These are phyloP conservation scores for Saxidomus purpurata DNA, from an alignment of 1,140 invertebrate species.

Conservation along the genomic window DNA sequence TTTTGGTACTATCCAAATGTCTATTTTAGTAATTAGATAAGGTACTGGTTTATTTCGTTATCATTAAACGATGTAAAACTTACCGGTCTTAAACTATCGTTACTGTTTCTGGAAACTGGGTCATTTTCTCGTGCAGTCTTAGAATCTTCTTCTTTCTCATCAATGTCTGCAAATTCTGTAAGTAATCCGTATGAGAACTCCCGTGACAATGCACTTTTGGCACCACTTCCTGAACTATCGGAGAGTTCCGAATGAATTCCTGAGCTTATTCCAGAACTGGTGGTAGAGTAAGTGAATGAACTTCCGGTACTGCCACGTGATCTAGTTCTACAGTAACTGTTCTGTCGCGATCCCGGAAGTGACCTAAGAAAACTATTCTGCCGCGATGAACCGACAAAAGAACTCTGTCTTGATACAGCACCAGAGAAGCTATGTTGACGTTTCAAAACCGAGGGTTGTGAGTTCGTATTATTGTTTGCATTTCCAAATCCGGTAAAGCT, in stretches of 20 bases:
- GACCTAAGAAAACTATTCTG: constrained; percentile 52
- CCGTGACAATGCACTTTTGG: constrained; percentile 55
- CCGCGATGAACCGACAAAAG: constrained; percentile 41
- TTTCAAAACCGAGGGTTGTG: constrained; percentile 10
- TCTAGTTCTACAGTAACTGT: constrained; percentile 56
- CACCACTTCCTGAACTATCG: constrained; percentile 48
- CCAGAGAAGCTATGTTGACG: constrained; percentile 56
- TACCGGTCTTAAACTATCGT: constrained; percentile 54
- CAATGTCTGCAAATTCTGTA: constrained; percentile 61
- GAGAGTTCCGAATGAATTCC: constrained; percentile 42
- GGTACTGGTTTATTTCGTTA: too few relatives aligned
- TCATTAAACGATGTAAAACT: too few relatives aligned
- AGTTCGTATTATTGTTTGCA: background rate
- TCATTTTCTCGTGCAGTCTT: constrained; percentile 55
- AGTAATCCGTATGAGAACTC: constrained; percentile 57
- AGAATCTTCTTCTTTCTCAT: constrained; percentile 52
- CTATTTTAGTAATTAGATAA: too few relatives aligned
- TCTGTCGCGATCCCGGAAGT: constrained; percentile 61
- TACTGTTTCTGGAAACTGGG: background rate
- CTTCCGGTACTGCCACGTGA: constrained; percentile 66
- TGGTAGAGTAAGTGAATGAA: constrained; percentile 64
- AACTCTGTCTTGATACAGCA: constrained; percentile 2
- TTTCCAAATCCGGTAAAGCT: constrained; percentile 57
- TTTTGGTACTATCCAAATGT: too few relatives aligned
- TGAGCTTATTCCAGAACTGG: constrained; percentile 61